These are phyloP conservation scores for Puma concolor DNA, from an alignment of 2,113 vertebrate genomes.

Conservation along the genomic window DNA sequence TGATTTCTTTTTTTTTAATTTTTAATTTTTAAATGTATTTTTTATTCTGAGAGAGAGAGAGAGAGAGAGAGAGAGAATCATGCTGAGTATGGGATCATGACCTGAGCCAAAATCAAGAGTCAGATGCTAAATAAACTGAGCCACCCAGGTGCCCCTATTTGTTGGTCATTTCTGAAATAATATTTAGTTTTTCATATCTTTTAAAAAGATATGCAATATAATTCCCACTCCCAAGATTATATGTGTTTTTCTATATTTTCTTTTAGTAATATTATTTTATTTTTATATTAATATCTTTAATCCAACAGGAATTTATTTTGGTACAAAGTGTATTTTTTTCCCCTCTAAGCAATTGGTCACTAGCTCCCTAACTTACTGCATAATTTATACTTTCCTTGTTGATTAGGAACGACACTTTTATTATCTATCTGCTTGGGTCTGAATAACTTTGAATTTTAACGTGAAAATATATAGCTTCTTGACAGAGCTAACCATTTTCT, in stretches of 20 bases:
- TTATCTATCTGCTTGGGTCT: neutral
- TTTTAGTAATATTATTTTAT: constrained; percentile 26
- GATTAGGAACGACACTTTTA: constrained; percentile 20
- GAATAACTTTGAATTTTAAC: constrained; percentile 33
- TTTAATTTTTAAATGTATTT: no score
- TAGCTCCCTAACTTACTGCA: neutral
- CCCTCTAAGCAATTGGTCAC: neutral
- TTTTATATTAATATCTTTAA: constrained; percentile 47
- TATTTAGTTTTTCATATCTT: neutral
- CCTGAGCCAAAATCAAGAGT: neutral
- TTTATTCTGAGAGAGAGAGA: no score
- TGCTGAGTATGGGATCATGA: no score
- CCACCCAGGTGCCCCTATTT: neutral
- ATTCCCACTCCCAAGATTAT: neutral
- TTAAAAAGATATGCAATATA: constrained; percentile 19
- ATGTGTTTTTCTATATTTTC: neutral
- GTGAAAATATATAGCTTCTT: constrained; percentile 6
- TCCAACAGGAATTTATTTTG: constrained; percentile 37
- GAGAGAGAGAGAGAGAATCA: no score
- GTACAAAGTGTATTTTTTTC: neutral
- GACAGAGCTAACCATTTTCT: constrained; percentile 7
- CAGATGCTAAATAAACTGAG: neutral
- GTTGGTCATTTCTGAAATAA: no score
- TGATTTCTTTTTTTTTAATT: neutral
- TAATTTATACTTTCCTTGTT: neutral